Evolutionary conservation across 2,888 invertebrate genomes (phyloP).

Genomic region (Noctuana brunneofusca): DNA sequence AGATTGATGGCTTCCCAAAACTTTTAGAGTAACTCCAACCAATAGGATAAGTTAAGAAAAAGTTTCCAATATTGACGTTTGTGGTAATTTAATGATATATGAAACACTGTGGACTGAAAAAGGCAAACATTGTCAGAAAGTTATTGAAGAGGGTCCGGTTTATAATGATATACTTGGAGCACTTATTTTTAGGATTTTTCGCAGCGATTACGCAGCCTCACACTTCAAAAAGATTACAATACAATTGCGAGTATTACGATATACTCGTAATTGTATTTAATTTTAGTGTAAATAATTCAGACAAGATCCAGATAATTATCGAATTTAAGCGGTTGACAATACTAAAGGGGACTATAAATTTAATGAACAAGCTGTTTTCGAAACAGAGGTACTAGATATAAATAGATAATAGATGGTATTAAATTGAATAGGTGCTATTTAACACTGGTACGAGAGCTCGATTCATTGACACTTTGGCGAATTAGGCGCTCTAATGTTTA

Average conservation of each 20-base stretch:
- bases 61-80: conserved; percentile 17
- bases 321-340: not conserved
- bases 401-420: conserved; percentile 11
- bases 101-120: conserved; percentile 3
- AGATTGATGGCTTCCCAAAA: conserved; percentile 38
- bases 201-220: not conserved
- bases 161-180: conserved; percentile 2
- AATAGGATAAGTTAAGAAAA: conserved; percentile 24
- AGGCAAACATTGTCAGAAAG: conserved; percentile 7
- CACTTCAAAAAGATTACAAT: no score
- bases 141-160: conserved; percentile 6
- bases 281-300: no score
- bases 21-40: conserved; percentile 26
- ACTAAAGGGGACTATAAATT: conserved; percentile 11
- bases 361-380: conserved; percentile 12
- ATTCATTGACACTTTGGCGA: conserved; percentile 21
- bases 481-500: conserved; percentile 12
- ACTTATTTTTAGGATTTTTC: not conserved
- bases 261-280: no score
- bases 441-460: conserved; percentile 13
- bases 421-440: conserved; percentile 16
- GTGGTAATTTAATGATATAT: conserved; percentile 18
- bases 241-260: no score
- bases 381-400: conserved; percentile 10
- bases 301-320: not conserved